Evolutionary conservation across 2,888 invertebrate species (phyloP), one percentile per base, ranked within the genome.

Genomic region (Apotomis betuletana): DNA sequence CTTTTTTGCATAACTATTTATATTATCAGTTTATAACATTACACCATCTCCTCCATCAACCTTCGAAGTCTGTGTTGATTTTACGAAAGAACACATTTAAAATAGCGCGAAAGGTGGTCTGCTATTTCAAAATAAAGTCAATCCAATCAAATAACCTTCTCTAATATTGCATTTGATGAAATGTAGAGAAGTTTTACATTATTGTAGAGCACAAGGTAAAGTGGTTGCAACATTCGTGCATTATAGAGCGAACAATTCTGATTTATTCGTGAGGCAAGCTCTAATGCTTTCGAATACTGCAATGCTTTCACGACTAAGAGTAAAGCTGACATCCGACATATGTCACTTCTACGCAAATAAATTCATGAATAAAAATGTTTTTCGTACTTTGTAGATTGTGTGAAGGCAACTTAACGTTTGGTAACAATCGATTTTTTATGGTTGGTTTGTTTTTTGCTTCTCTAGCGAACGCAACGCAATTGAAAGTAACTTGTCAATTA

Each of bases 231-330:
- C 46, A 65, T 65, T 57, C n/a, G 8, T 46, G 36, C 13, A 46
- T n/a, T 57, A 36, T 44, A 12, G n/a, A 57, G 46, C 46, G 65
- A 27, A 44, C 44, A 55, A 54, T 64, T 44, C 15, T 15, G 44
- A 64, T 55, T n/a, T 13, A 3, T 36, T 57, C 65, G 65, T 46
- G 57, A 27, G 55, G 55, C 3, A 15, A 46, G 65, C 57, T 57
- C 27, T 27, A 27, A 57, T 46, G 27, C 36, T 60, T n/a, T 38
- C 58, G 46, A 55, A 13, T 54, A 46, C 52, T 49, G 64, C 36
- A 70, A 61, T 55, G 65, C 65, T 70, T 70, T 70, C 65, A 67
- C 44, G 46, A 38, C 46, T 46, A 52, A 59, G 44, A 15, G 44
- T 41, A 64, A 64, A 55, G 64, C 64, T 55, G 54, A 41, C 64